Evolutionary conservation across 1,140 invertebrate genomes (phyloP).

Genomic region (Nephila pilipes): DNA sequence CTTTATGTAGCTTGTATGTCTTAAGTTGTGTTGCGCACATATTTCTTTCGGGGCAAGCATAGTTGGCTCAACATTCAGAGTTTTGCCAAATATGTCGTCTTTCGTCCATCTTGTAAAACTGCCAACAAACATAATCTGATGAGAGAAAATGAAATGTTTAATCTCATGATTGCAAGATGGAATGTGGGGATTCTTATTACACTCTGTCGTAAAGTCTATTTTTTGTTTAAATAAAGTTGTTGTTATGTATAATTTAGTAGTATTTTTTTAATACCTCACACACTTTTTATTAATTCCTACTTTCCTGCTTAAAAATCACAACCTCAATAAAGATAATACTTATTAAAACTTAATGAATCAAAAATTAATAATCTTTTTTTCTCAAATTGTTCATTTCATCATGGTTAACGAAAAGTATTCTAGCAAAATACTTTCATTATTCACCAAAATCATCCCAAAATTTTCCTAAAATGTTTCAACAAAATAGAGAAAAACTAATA

Average conservation of each 20-base stretch:
- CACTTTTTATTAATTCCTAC: neutral
- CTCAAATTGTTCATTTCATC: too few species aligned
- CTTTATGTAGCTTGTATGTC: constrained; percentile 26
- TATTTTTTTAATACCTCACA: neutral
- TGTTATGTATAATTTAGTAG: constrained; percentile 33
- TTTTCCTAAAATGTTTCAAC: too few species aligned
- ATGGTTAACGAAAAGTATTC: too few species aligned
- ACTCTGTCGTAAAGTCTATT: constrained; percentile 64
- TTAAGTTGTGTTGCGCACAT: neutral
- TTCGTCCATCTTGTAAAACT: constrained; percentile 38
- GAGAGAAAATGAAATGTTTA: neutral
- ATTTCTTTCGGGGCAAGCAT: constrained; percentile 30
- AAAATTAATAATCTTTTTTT: too few species aligned
- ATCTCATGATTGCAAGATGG: neutral
- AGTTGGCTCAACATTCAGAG: neutral
- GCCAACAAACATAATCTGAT: constrained; percentile 28
- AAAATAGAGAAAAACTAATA: too few species aligned
- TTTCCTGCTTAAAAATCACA: neutral
- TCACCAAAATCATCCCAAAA: too few species aligned
- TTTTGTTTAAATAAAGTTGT: constrained; percentile 69
- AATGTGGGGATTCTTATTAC: constrained; percentile 62
- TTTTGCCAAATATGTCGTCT: constrained; percentile 17
- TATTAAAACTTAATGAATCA: too few species aligned
- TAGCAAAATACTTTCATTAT: too few species aligned
- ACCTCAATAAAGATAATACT: too few species aligned